Evolutionary conservation across 2,113 vertebrate genomes (phyloP), one percentile per base, ranked within the genome.

Genomic region (Chunga burmeisteri): DNA sequence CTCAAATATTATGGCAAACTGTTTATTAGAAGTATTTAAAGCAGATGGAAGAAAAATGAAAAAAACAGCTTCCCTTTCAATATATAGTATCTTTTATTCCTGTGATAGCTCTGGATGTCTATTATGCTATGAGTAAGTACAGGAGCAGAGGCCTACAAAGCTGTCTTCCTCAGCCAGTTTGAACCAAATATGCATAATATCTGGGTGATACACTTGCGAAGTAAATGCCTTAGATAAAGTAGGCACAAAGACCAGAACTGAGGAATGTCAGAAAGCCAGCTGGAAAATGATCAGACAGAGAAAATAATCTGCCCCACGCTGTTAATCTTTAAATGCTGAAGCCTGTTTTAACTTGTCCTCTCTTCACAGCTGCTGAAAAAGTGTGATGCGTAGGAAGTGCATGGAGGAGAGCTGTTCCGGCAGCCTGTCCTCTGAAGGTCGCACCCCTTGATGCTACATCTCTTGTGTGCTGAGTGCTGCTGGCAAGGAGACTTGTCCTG

Each of bases 111-210:
- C 29, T 85, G n/a, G 13, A 26, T 81, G 11, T 30, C 61, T 87
- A 6, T 81, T 78, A 42, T 0, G 0, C 17, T 85, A 47, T 0
- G 1, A 11, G 2, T 44, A 42, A 59, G 17, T 18, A 40, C 13
- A 50, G 26, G 17, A 79, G 18, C 18, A 83, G 82, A 85, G 20
- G 13, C 44, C 90, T 77, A 47, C 4, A 71, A 79, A 56, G 27
- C 46, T 82, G 4, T 77, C 23, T 36, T 91, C 53, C 40, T 80
- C 34, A 91, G 17, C 17, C 46, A 66, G 13, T 61, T 83, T 72
- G 53, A 92, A 86, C 5, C 9, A 86, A 56, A 66, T 49, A 21
- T 30, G 22, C 6, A 7, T 47, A 55, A 55, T 18, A 4, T n/a
- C 62, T 80, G 20, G 49, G 58, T 77, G 72, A 81, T 58, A 58